Evolutionary conservation across 2,797 vertebrate genomes (phyloP).

Genomic region (Brotula barbata): DNA sequence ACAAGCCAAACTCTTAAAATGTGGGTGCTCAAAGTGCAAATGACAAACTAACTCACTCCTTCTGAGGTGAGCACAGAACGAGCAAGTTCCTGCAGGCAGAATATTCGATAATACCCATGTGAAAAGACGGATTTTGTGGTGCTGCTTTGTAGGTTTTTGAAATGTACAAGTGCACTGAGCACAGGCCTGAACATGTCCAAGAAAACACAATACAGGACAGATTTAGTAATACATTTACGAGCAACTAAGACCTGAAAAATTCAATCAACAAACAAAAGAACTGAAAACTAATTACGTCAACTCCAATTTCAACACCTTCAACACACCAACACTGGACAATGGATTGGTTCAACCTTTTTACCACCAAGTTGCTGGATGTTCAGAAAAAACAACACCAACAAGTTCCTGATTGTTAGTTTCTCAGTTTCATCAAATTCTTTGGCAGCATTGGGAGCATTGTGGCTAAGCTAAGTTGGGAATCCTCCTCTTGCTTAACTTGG

Average conservation of each 20-base stretch:
- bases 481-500: slow-evolving; percentile 7
- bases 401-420: background rate
- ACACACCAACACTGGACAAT: too few species aligned
- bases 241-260: too few species aligned
- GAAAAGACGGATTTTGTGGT: background rate
- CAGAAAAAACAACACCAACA: too few species aligned
- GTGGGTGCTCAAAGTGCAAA: too few species aligned
- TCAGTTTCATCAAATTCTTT: background rate
- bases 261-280: too few species aligned
- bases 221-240: background rate
- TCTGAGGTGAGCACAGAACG: slow-evolving; percentile 6
- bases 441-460: slow-evolving; percentile 12
- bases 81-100: slow-evolving; percentile 38
- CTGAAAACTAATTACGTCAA: too few species aligned
- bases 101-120: background rate
- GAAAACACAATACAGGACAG: too few species aligned
- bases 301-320: too few species aligned
- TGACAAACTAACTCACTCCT: slow-evolving; percentile 5
- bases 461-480: slow-evolving; percentile 15
- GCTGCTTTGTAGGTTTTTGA: background rate
- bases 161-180: background rate
- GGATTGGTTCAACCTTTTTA: background rate
- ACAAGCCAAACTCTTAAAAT: background rate
- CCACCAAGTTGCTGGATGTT: background rate
- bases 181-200: slow-evolving; percentile 17